These are phyloP conservation scores for Heteromyza rotundicornis DNA, from an alignment of 2,888 invertebrate genomes.

Conservation along the genomic window DNA sequence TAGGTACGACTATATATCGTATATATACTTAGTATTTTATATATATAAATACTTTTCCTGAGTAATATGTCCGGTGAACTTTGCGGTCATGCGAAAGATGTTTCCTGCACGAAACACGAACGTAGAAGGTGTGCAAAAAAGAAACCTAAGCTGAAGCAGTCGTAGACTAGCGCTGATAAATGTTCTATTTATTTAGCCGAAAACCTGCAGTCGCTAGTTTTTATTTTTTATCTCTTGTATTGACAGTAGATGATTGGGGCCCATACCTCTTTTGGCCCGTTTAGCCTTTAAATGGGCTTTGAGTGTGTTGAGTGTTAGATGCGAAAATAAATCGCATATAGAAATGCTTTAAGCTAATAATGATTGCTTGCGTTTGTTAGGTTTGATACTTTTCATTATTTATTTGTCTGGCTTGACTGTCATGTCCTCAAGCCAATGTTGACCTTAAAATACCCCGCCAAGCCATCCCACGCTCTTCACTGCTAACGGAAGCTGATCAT, in stretches of 20 bases:
- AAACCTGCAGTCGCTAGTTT: too few species aligned
- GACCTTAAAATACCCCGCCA: neutral
- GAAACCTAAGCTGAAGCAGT: constrained; percentile 8
- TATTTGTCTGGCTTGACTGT: neutral
- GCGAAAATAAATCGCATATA: too few species aligned
- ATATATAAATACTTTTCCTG: constrained; percentile 23
- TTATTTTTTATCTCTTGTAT: too few species aligned
- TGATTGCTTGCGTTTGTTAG: neutral
- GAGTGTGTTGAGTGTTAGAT: too few species aligned
- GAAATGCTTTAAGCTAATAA: neutral
- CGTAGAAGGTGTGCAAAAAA: neutral
- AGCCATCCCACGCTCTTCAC: neutral
- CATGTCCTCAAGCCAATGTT: constrained; percentile 4
- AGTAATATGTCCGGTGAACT: constrained; percentile 46
- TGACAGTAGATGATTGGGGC: too few species aligned
- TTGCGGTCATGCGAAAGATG: constrained; percentile 43
- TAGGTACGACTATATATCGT: too few species aligned
- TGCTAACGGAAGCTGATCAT: constrained; percentile 8
- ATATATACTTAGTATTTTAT: neutral
- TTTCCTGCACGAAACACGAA: constrained; percentile 29
- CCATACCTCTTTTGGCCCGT: too few species aligned
- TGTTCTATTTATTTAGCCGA: constrained; percentile 43
- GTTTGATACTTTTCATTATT: neutral
- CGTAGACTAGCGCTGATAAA: too few species aligned
- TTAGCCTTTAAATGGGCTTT: too few species aligned